Percentiles rank a stretch among this genome's conserved stretches.
phyloP scores from a whole-genome alignment of 2,113 vertebrate genomes.

The Euleptes europaea region DNA sequence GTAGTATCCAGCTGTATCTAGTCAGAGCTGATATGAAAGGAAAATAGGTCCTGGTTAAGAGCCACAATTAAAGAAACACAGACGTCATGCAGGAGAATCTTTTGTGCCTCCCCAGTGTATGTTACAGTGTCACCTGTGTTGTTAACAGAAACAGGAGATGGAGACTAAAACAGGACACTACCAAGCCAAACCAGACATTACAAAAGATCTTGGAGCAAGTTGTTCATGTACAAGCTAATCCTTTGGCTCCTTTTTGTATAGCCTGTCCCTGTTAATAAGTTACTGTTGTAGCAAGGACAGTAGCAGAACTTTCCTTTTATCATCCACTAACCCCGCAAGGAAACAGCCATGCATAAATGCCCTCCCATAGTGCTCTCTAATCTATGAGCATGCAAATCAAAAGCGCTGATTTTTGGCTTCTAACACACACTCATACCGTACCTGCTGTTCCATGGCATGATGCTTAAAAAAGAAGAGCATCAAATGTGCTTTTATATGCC shows the following conservation, averaged over 20 bases:
- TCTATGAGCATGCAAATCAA: not conserved
- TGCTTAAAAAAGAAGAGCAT: not conserved
- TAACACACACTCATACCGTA: not conserved
- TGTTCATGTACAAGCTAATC: no score
- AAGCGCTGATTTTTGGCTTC: not conserved
- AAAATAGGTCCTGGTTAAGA: not conserved
- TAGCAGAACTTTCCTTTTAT: not conserved
- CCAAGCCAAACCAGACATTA: constrained; percentile 44
- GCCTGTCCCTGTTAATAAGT: constrained; percentile 57
- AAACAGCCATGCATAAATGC: no score
- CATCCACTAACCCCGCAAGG: no score
- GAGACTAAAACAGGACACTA: constrained; percentile 25
- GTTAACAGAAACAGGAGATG: constrained; percentile 17
- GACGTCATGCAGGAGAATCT: not conserved
- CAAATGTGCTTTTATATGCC: not conserved
- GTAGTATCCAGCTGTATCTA: no score
- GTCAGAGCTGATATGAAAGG: not conserved
- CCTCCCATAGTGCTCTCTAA: not conserved
- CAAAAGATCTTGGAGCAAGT: constrained; percentile 22
- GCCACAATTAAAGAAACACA: not conserved
- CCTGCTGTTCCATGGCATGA: not conserved
- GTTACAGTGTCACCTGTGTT: constrained; percentile 20
- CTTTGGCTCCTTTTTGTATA: constrained; percentile 41
- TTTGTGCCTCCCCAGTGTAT: constrained; percentile 17
- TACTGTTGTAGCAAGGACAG: constrained; percentile 31